phyloP scores from a whole-genome alignment of 2,113 vertebrate genomes.

The Myotis brandtii region DNA sequence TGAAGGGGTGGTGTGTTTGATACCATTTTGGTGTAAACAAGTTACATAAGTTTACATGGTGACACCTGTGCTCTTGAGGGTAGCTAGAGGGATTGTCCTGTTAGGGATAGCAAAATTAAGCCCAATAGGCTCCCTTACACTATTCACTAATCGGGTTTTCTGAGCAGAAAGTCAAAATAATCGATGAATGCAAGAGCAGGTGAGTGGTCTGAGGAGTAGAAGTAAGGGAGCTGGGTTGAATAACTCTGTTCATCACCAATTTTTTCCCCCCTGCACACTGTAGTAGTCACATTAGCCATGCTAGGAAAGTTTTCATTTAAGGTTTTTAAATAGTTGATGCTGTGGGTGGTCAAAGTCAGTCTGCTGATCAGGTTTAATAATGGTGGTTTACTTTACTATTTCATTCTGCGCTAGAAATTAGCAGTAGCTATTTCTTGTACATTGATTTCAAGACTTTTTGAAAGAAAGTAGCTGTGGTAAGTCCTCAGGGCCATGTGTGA shows the following conservation, averaged over 20 bases:
- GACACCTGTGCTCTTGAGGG: background rate
- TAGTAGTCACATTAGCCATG: background rate
- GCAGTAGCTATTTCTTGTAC: background rate
- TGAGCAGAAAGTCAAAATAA: slow-evolving; percentile 1
- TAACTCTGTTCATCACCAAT: background rate
- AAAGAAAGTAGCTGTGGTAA: background rate
- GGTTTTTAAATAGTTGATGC: background rate
- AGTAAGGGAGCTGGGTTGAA: background rate
- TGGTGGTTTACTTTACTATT: background rate
- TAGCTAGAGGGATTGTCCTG: background rate
- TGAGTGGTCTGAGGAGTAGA: background rate
- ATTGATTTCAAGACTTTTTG: background rate
- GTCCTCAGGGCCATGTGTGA: background rate
- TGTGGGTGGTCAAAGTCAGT: background rate
- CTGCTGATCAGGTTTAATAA: background rate
- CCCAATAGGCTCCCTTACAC: background rate
- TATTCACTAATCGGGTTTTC: background rate
- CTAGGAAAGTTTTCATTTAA: background rate
- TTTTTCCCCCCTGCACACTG: background rate
- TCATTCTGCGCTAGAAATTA: background rate
- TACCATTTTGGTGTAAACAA: background rate
- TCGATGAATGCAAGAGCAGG: background rate
- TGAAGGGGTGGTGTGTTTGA: background rate
- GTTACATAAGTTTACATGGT: background rate
- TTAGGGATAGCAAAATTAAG: background rate